A percentile compares a stretch with the other conserved stretches of the same genome.
Conservation (phyloP, 1,140 invertebrate species). For the Tyrophagus putrescentiae region DNA sequence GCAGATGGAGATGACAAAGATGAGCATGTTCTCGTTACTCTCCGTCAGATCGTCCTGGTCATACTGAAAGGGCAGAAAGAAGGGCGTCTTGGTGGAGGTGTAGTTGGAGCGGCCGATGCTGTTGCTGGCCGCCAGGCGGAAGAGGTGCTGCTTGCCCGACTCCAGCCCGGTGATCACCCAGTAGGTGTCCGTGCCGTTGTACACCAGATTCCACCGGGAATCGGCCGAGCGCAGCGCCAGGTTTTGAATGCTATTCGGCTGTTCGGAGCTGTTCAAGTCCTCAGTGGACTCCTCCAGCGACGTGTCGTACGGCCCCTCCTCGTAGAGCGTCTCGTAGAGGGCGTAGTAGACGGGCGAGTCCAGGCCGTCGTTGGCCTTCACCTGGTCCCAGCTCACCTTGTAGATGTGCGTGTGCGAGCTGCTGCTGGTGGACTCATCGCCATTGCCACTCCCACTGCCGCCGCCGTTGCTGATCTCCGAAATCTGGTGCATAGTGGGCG, state of each 20-base stretch:
- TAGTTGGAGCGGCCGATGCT: constrained; percentile 54
- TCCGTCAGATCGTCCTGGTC: not conserved
- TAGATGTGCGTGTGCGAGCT: constrained; percentile 47
- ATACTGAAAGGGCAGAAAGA: constrained; percentile 28
- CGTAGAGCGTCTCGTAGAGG: not conserved
- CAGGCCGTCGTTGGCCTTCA: constrained; percentile 45
- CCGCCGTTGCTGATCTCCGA: not conserved
- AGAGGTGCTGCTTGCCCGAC: constrained; percentile 43
- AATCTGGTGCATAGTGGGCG: constrained; percentile 46
- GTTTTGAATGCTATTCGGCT: constrained; percentile 22
- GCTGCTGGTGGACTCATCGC: not conserved
- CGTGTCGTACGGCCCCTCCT: too few relatives aligned
- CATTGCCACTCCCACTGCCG: not conserved
- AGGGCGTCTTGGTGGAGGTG: constrained; percentile 46
- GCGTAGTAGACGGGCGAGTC: not conserved
- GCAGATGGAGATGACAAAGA: not conserved
- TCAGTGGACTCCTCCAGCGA: too few relatives aligned
- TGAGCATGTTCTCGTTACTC: not conserved
- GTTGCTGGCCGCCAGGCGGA: constrained; percentile 62
- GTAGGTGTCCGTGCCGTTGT: constrained; percentile 64
- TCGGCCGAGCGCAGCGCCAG: constrained; percentile 13
- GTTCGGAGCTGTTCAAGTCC: too few relatives aligned
- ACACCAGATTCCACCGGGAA: constrained; percentile 47
- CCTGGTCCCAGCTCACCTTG: constrained; percentile 53
- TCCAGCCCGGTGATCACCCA: constrained; percentile 59